Evolutionary conservation across 2,888 invertebrate genomes (phyloP), one percentile per base, ranked within the genome.

Genomic region (Mimachlamys varia): DNA sequence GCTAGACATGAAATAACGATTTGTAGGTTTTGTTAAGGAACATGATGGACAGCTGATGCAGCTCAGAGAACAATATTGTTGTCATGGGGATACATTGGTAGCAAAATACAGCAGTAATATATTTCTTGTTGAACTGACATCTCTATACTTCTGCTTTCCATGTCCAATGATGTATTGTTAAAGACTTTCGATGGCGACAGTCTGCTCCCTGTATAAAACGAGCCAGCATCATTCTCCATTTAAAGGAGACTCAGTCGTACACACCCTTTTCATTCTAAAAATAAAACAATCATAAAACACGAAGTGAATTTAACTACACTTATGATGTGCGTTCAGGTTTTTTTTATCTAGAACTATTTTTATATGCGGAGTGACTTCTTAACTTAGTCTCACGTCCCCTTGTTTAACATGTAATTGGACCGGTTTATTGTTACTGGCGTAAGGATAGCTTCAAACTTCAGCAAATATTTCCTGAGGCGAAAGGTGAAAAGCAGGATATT

Each of bases 1-100:
- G 76, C 76, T 76, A 76, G 76, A 76, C 76, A 76, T 33, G 33
- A 76, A 76, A 76, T 76, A 76, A 27, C 76, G 76, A 76, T 76
- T 76, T 76, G 76, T 76, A 76, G 76, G 33, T 76, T 76, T 76
- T 33, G 76, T 76, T 76, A 33, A 76, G 76, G 33, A 33, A 33
- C 13, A 76, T 76, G 76, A 76, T 76, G 33, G 76, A 76, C 76
- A 76, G 76, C 76, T 76, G 76, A 76, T 76, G 76, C 7, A 76
- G 27, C 76, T 76, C 76, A 10, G 10, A 33, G 76, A 76, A 76
- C 76, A 76, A 76, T 76, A 76, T 76, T 76, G 33, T 76, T 33
- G 76, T 76, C 76, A 33, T 76, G 76, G 76, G 76, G 76, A 76
- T 76, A 76, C 76, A 76, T 0, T 58, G 33, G 22, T 33, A 76